These are phyloP conservation scores for Lepidothrix coronata DNA, from an alignment of 2,113 vertebrate genomes.

Conservation along the genomic window DNA sequence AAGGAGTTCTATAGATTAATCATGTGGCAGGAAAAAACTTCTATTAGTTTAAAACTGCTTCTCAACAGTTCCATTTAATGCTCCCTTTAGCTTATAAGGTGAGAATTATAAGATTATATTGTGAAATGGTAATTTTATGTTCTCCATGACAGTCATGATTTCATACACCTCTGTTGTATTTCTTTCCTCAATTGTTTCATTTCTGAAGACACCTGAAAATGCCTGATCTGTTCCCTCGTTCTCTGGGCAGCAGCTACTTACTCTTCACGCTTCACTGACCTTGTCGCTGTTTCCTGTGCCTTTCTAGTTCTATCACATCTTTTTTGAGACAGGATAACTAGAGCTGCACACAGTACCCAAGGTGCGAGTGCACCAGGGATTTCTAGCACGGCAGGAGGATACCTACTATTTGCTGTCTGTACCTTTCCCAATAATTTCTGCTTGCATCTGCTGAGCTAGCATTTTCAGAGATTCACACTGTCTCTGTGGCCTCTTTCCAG, in stretches of 20 bases:
- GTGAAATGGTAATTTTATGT: not conserved
- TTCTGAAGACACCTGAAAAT: constrained; percentile 31
- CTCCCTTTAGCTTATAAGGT: not conserved
- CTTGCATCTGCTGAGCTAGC: not conserved
- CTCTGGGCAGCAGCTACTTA: not conserved
- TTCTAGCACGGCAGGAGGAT: not conserved
- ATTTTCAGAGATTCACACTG: not conserved
- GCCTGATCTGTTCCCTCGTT: not conserved
- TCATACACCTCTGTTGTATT: not conserved
- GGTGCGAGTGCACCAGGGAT: not conserved
- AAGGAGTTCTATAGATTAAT: not conserved
- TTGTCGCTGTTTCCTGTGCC: not conserved
- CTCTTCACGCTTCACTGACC: not conserved
- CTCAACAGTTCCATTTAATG: not conserved
- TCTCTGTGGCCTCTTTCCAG: not conserved
- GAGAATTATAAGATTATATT: not conserved
- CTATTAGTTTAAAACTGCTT: not conserved
- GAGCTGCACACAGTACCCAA: not conserved
- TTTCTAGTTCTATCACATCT: not conserved
- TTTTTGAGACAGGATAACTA: not conserved
- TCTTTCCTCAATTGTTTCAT: not conserved
- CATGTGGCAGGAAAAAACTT: not conserved
- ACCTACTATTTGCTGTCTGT: not conserved
- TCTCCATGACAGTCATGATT: not conserved
- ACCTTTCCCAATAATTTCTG: not conserved